These are phyloP conservation scores for Hyposmocoma kahamanoa DNA, from an alignment of 1,140 invertebrate genomes.

Conservation along the genomic window DNA sequence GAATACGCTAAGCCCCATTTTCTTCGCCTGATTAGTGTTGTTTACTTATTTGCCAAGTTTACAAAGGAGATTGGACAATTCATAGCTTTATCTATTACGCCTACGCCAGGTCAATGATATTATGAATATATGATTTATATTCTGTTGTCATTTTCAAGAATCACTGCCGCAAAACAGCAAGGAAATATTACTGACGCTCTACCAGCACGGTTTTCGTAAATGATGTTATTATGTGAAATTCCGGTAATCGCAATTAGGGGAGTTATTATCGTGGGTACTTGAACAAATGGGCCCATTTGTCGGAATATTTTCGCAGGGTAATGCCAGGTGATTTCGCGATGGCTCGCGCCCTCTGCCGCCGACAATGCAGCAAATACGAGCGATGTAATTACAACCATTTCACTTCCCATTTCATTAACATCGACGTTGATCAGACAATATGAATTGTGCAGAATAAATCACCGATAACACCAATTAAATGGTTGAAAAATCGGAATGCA, in stretches of 20 bases:
- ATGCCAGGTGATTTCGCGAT: constrained; percentile 58
- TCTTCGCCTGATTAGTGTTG: not conserved
- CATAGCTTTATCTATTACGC: too few species aligned
- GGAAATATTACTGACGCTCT: too few species aligned
- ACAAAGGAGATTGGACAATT: too few species aligned
- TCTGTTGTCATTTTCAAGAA: too few species aligned
- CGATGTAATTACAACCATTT: constrained; percentile 63
- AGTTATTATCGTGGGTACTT: constrained; percentile 51
- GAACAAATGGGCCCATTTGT: constrained; percentile 59
- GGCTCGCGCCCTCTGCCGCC: constrained; percentile 34
- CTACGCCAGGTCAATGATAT: too few species aligned
- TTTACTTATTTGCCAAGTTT: too few species aligned
- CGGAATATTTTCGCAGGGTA: constrained; percentile 61
- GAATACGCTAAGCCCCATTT: not conserved
- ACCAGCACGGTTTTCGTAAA: not conserved
- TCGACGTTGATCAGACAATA: constrained; percentile 44
- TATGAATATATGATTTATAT: too few species aligned
- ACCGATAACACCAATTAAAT: too few species aligned
- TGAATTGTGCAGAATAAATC: too few species aligned
- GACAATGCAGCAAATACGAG: constrained; percentile 65
- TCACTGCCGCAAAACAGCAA: too few species aligned
- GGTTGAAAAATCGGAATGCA: too few species aligned
- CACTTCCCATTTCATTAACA: constrained; percentile 64
- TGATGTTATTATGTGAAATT: constrained; percentile 23
- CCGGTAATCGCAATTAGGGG: constrained; percentile 44